These are phyloP conservation scores for Mesochorus sp. DNA, from an alignment of 2,888 invertebrate species.

Conservation along the genomic window DNA sequence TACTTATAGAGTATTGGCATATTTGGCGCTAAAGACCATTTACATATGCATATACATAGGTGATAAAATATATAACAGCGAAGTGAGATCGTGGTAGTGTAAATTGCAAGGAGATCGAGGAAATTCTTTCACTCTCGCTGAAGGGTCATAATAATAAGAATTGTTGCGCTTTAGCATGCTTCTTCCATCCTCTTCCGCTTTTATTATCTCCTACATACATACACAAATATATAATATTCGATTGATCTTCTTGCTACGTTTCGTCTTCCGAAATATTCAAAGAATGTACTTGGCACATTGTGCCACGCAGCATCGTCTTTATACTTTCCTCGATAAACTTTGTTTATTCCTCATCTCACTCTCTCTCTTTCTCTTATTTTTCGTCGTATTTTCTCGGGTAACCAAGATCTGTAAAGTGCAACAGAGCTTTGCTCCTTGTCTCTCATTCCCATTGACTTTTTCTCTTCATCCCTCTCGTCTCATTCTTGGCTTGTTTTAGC, in stretches of 20 bases:
- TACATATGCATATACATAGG: neutral
- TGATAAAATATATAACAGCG: neutral
- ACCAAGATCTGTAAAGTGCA: neutral
- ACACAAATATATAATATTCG: neutral
- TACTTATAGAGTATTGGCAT: too few species aligned
- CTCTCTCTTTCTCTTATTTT: neutral
- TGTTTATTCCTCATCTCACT: neutral
- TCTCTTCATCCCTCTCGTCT: conserved; percentile 9
- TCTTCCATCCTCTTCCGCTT: neutral
- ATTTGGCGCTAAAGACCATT: too few species aligned
- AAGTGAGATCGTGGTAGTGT: too few species aligned
- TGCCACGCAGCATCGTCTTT: neutral
- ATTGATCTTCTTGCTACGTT: neutral
- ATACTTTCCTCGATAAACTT: neutral
- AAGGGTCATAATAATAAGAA: conserved; percentile 21
- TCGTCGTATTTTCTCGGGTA: neutral
- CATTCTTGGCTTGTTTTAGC: conserved; percentile 60
- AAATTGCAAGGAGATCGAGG: too few species aligned
- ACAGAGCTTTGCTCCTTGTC: neutral
- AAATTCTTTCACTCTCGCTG: neutral
- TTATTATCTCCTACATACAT: neutral
- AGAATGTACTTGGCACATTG: neutral
- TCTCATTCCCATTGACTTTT: neutral
- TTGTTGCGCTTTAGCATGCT: conserved; percentile 17
- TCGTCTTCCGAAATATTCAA: conserved; percentile 4